Base-by-base conservation (phyloP, 1,140 invertebrate species). In the Drosophila ficusphila region DNA sequence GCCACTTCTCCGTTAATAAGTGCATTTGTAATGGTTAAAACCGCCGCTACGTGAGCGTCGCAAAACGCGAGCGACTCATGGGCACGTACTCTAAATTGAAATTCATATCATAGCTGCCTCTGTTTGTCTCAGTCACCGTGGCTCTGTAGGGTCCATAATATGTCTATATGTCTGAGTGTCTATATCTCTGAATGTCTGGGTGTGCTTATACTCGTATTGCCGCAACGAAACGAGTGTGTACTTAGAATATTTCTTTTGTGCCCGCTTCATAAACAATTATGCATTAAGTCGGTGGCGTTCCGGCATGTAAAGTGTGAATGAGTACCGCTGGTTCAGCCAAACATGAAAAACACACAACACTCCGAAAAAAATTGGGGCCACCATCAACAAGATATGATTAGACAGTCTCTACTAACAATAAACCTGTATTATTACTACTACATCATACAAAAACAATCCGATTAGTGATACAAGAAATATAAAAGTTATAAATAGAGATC, bases 11-110 rank as follows among this genome's bases (percentile, higher is more conserved):
- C 72, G 62, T 62, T 79, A 75, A 79, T 71, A 78, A 78, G 58
- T 61, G 77, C 77, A 79, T 75, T 52, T 65, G 47, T 61, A 74
- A 78, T 78, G 68, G 52, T 39, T 42, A 33, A 18, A 34, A 27
- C 62, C 18, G 33, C 46, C 25, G 31, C 33, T 67, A 76, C 82
- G 81, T 76, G 82, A 74, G 76, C 54, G 65, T 58, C 81, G 65
- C 25, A 21, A 42, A 82, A 60, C 42, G 76, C 72, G 76, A 76
- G 62, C 67, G 69, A 58, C 73, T 62, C 78, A 86, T 82, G 83
- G 68, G 69, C 81, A 86, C 81, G 81, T 86, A 82, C 73, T 67
- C 36, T 70, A 88, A 73, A 88, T 88, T 86, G 73, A 88, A 86
- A 86, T 86, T 86, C 82, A 73, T 73, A 73, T 73, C 69, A 86